Evolutionary conservation across 2,113 vertebrate genomes (phyloP), one percentile per base, ranked within the genome.

Genomic region (Synodontis membranacea): DNA sequence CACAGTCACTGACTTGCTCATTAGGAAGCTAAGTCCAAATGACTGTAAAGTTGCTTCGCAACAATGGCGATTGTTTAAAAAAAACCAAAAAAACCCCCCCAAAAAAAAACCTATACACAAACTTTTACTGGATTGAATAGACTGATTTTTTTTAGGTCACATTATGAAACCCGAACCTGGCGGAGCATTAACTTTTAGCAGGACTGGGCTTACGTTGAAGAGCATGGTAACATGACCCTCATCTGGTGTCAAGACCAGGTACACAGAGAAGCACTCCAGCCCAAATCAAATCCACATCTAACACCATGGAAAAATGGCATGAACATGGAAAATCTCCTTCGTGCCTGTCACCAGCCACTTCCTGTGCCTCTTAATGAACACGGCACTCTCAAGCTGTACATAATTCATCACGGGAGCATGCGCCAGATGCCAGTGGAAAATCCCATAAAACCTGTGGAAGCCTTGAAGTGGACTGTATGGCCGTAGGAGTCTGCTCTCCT

Each of bases 361-460:
- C 88, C 88, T 87, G 83, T 82, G 88, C 92, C 90, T 93, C 87
- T 86, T 93, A 91, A 92, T 91, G 88, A 84, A 92, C 91, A 89
- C 91, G 89, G 92, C 93, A 93, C 91, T 91, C 92, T 93, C 93
- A 93, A 92, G 89, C 94, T 93, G 92, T 91, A 91, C 93, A 93
- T 92, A 88, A 92, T 94, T 95, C 92, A 93, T 93, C 89, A 92
- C 75, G 78, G 92, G 90, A 93, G 82, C 91, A 92, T 87, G 86
- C 50, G 68, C 93, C 94, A 95, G 92, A 94, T 93, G 94, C 92
- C 91, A 91, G 91, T 80, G 94, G 93, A 94, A 95, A 95, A 93
- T 91, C 80, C 91, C 82, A 89, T 94, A 94, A 94, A 90, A 88
- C 81, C 56, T 12, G 25, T 72, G 72, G 70, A 84, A 74, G 52